Percentiles rank a stretch among this genome's conserved stretches.
Evolutionary conservation across 2,888 invertebrate genomes (phyloP).

Genomic region (Orthosia incerta): DNA sequence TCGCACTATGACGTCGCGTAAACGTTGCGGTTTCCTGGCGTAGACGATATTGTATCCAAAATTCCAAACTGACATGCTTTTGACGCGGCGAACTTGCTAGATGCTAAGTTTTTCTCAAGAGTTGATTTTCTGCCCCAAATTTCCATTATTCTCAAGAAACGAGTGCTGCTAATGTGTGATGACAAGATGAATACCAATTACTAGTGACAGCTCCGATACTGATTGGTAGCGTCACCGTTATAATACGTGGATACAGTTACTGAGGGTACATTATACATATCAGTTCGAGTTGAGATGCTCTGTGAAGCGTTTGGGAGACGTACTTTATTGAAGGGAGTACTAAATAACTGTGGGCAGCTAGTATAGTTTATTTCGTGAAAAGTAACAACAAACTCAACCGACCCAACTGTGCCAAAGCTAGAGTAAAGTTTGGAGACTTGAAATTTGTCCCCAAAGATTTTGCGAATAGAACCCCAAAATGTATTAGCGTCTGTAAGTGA

Average conservation of each 20-base stretch:
- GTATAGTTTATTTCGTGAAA: no score
- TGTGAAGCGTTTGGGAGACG: not conserved
- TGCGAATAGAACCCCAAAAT: no score
- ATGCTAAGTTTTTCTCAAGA: not conserved
- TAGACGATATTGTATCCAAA: no score
- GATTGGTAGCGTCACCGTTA: slow-evolving; percentile 37
- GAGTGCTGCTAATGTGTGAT: slow-evolving; percentile 32
- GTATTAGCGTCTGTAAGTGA: no score
- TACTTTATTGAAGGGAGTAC: not conserved
- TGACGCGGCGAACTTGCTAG: no score
- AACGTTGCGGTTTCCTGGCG: no score
- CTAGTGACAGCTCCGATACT: slow-evolving; percentile 47
- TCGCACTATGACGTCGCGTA: no score
- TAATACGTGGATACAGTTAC: slow-evolving; percentile 38
- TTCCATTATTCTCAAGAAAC: not conserved
- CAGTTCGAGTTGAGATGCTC: slow-evolving; percentile 3
- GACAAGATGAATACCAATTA: slow-evolving; percentile 59
- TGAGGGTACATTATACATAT: slow-evolving; percentile 17
- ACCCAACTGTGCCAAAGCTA: no score
- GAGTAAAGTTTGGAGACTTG: not conserved
- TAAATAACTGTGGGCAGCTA: no score
- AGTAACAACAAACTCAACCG: no score
- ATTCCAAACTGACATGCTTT: no score
- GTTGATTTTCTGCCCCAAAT: not conserved
- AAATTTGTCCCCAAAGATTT: no score